Percentiles rank a stretch among this genome's conserved stretches.
These are phyloP conservation scores for Stenoptilia bipunctidactyla DNA, from an alignment of 2,888 invertebrate species.

Conservation along the genomic window DNA sequence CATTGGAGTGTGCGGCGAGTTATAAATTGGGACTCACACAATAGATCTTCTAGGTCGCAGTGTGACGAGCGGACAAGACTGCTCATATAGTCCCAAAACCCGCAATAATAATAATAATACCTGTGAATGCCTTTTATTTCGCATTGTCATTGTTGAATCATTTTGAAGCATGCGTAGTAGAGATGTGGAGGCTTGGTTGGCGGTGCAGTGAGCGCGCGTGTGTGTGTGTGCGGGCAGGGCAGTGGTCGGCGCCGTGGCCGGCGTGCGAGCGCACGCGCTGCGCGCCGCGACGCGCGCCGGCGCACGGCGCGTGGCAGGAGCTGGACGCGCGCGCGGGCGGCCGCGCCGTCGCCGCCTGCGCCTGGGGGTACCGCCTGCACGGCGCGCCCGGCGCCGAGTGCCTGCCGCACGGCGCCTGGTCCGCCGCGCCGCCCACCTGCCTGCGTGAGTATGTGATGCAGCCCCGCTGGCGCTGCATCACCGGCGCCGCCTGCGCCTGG, in stretches of 20 bases:
- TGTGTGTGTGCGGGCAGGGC: constrained; percentile 70
- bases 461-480: constrained; percentile 84
- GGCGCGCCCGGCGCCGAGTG: constrained; percentile 86
- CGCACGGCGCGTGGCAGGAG: constrained; percentile 81
- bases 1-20: too few relatives aligned
- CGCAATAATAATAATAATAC: too few relatives aligned
- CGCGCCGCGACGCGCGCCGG: constrained; percentile 75
- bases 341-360: constrained; percentile 84
- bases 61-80: too few relatives aligned
- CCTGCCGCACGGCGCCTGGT: constrained; percentile 84
- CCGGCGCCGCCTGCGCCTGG: constrained; percentile 87
- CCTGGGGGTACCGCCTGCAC: constrained; percentile 84
- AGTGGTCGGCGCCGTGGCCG: constrained; percentile 83
- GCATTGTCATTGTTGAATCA: too few relatives aligned
- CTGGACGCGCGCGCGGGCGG: constrained; percentile 87
- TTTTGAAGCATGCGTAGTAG: too few relatives aligned
- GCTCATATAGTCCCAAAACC: too few relatives aligned
- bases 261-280: constrained; percentile 84
- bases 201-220: too few relatives aligned
- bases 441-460: constrained; percentile 82
- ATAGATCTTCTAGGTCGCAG: too few relatives aligned
- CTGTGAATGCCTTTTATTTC: too few relatives aligned
- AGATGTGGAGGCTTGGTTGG: too few relatives aligned
- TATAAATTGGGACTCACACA: too few relatives aligned
- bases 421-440: constrained; percentile 81